Conservation (phyloP, 2,888 invertebrate genomes). For the Callinectes sapidus region DNA sequence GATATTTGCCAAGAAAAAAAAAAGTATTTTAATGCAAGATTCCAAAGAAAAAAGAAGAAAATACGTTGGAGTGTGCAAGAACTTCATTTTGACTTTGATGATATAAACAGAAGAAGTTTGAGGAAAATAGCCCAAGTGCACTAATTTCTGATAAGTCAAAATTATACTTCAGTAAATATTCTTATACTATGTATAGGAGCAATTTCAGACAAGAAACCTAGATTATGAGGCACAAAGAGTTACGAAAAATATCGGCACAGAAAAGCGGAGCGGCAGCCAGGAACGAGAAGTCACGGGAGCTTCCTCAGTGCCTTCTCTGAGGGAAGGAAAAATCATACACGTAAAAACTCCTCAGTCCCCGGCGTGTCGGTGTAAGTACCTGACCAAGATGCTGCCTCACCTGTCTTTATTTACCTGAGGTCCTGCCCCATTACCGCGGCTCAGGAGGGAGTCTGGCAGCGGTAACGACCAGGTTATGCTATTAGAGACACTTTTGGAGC, state of each 20-base stretch:
- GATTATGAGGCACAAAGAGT: background rate
- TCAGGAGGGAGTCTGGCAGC: background rate
- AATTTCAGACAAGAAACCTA: background rate
- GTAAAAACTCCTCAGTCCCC: background rate
- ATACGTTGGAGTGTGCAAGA: background rate
- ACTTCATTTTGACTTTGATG: background rate
- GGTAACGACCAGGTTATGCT: slow-evolving; percentile 12
- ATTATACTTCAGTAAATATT: background rate
- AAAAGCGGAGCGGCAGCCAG: background rate
- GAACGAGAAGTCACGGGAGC: background rate
- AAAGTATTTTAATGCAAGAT: background rate
- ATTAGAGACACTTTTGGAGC: background rate
- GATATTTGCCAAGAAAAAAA: background rate
- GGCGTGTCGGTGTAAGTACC: background rate
- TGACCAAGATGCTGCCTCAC: background rate
- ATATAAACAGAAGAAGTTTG: background rate
- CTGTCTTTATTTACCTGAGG: slow-evolving; percentile 16
- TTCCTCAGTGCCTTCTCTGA: background rate
- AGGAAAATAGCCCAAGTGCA: background rate
- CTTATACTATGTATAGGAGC: background rate
- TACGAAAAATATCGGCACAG: background rate
- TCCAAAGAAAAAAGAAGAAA: background rate
- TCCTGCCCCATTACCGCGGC: slow-evolving; percentile 5
- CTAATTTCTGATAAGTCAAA: background rate
- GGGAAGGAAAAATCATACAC: background rate